Evolutionary conservation across 1,140 invertebrate species (phyloP).

Genomic region (Papilio xuthus): DNA sequence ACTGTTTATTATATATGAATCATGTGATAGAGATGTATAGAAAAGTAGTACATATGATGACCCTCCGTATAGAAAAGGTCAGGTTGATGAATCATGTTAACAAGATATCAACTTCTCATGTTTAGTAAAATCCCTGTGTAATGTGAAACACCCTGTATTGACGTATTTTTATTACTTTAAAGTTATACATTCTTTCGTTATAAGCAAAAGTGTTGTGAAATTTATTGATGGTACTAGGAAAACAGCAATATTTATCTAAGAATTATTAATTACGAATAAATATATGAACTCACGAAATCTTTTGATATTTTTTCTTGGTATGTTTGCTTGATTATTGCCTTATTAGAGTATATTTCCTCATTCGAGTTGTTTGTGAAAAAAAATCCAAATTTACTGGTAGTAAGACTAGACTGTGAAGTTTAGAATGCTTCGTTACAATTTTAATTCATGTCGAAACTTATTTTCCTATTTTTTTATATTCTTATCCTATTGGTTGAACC

Average conservation of each 20-base stretch:
- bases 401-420: no score
- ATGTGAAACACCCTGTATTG: background rate
- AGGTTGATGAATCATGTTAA: background rate
- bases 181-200: background rate
- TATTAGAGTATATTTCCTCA: background rate
- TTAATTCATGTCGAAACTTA: no score
- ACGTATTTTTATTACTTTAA: background rate
- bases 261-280: slow-evolving; percentile 12
- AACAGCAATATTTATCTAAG: slow-evolving; percentile 17
- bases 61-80: no score
- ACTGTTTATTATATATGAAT: background rate
- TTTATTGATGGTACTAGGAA: slow-evolving; percentile 19
- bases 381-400: background rate
- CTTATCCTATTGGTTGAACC: background rate
- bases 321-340: slow-evolving; percentile 4
- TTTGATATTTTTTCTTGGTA: background rate
- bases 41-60: no score
- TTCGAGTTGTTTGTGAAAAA: background rate
- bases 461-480: background rate
- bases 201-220: slow-evolving; percentile 8
- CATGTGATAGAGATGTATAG: background rate
- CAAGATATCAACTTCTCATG: background rate
- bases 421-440: no score
- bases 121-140: no score
- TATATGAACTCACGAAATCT: background rate